Percentiles rank a stretch among this genome's conserved stretches.
Conservation (phyloP, 2,888 invertebrate species). For the Ashinkailepas kermadecensis region DNA sequence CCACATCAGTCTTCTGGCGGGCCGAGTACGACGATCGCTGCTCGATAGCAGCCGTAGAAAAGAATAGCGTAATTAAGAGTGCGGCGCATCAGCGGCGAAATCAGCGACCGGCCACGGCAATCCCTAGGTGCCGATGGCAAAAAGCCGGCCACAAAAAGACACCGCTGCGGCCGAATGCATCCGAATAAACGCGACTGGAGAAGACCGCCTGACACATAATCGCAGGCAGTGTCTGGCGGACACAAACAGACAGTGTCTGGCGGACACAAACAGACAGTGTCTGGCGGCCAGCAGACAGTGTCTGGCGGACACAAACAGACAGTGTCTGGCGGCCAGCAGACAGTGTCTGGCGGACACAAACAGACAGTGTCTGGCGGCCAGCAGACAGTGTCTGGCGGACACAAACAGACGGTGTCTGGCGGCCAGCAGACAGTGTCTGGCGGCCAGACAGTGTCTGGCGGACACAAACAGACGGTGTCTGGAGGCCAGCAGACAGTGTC, state of each 20-base stretch:
- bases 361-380: too few species aligned
- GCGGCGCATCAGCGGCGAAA: conserved; percentile 6
- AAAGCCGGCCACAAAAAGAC: background rate
- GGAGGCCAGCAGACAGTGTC: too few species aligned
- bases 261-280: background rate
- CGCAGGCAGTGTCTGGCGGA: background rate
- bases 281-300: too few species aligned
- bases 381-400: too few species aligned
- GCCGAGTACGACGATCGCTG: background rate
- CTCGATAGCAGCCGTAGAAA: background rate
- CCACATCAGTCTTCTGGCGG: background rate
- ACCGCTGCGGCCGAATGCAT: background rate
- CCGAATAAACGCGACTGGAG: background rate
- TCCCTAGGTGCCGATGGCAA: background rate
- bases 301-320: too few species aligned
- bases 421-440: too few species aligned
- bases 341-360: too few species aligned
- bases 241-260: background rate
- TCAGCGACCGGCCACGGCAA: background rate
- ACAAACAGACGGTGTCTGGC: too few species aligned
- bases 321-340: too few species aligned
- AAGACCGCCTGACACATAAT: too few species aligned
- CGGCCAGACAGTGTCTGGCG: too few species aligned
- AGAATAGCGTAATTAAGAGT: conserved; percentile 21
- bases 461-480: too few species aligned